Evolutionary conservation across 2,888 invertebrate genomes (phyloP), one percentile per base, ranked within the genome.

Genomic region (Conus canariensis): DNA sequence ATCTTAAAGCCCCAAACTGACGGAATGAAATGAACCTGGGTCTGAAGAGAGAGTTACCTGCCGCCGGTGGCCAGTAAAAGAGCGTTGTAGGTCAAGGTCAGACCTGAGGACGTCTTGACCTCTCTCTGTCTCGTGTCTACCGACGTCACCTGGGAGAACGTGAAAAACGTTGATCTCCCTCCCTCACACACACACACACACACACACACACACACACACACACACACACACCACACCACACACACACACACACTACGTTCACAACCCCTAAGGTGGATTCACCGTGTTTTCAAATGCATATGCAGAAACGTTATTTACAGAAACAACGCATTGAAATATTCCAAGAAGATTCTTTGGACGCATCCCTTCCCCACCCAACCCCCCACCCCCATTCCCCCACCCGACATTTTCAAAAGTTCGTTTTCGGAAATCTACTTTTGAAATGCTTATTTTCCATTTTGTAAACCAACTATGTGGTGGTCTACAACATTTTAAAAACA

Each of bases 41-140:
- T 45, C 45, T 45, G 45, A 45, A 45, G 45, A 45, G 45, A 45
- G 3, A 45, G 45, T 45, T 16, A 97, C 97, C 94, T 96, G 88
- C 97, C 97, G 60, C 99, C 99, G 12, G 98, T 98, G 2, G 98
- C 99, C 83, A 99, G 97, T 94, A 98, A 98, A 64, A 99, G 96
- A 91, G 97, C 97, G 94, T 97, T 97, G 96, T 98, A 99, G 1
- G 97, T 97, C 4, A 99, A 95, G 90, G 97, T 96, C 25, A 97
- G 97, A 0, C 98, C 98, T 95, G 98, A 97, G 90, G 97, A 97
- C 89, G 98, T 97, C 88, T 96, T 96, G 0, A 99, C 97, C 8
- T 96, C 96, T 94, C 97, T 98, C 0, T 97, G 96, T 1, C 97
- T 95, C 0, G 98, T 96, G 92, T 98, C 97, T 14, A 99, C 96